phyloP scores from a whole-genome alignment of 2,888 invertebrate genomes.

The Tetropium fuscum region DNA sequence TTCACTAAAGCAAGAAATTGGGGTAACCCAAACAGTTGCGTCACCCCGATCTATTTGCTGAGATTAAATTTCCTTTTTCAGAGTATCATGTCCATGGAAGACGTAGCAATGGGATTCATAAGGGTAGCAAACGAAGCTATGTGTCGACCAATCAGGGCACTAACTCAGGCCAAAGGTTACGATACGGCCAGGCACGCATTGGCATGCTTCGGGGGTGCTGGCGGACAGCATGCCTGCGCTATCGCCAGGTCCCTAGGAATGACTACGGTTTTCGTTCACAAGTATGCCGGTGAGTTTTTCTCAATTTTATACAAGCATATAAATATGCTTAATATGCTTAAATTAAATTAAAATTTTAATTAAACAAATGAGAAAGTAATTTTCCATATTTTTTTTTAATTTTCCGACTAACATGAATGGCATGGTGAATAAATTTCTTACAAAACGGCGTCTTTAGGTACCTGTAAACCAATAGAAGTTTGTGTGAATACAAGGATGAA shows the following conservation, averaged over 20 bases:
- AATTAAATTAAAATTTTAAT: no score
- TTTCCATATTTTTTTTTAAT: no score
- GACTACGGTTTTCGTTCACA: conserved; percentile 90
- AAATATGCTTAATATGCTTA: background rate
- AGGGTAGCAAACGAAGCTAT: conserved; percentile 98
- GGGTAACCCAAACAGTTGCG: background rate
- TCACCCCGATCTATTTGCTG: background rate
- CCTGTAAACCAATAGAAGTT: no score
- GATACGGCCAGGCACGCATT: conserved; percentile 93
- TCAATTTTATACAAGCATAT: background rate
- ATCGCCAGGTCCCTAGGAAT: conserved; percentile 92
- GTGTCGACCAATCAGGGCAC: conserved; percentile 93
- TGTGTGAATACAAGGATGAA: no score
- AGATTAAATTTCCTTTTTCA: conserved; percentile 35
- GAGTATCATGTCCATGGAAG: conserved; percentile 79
- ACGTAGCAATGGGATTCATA: conserved; percentile 97
- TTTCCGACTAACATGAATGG: no score
- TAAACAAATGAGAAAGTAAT: no score
- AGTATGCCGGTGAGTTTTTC: conserved; percentile 80
- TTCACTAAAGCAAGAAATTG: no score
- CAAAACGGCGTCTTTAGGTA: no score
- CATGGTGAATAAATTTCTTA: no score
- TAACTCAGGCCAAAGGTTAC: conserved; percentile 89
- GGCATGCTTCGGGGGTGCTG: conserved; percentile 98
- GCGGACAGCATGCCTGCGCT: conserved; percentile 98